phyloP scores from a whole-genome alignment of 53 echinoderm and acorn worm genomes.

The Apostichopus leukothele region DNA sequence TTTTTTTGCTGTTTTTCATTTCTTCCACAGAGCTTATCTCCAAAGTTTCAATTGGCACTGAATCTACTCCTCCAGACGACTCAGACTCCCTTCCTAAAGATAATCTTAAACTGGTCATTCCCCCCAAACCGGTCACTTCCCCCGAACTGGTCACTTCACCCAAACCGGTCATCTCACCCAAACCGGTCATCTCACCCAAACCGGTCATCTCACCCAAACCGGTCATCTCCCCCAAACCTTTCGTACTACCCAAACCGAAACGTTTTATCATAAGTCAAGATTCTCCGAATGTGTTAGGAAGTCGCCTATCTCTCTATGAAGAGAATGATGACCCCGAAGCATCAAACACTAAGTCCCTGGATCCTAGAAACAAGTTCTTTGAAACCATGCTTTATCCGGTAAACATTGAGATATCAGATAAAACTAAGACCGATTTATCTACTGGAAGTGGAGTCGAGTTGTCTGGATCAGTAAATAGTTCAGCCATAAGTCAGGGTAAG shows the following conservation, averaged over 20 bases:
- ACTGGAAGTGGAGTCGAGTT: background rate
- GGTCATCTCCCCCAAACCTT: background rate
- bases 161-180: too few species aligned
- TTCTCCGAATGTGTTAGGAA: background rate
- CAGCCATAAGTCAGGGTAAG: background rate
- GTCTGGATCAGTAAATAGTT: background rate
- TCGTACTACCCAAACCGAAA: constrained; percentile 11
- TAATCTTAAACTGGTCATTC: background rate
- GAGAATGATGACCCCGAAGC: constrained; percentile 1
- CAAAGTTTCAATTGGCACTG: background rate
- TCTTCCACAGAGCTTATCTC: constrained; percentile 14
- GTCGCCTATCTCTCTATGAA: background rate
- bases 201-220: too few species aligned
- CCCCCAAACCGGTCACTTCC: too few species aligned
- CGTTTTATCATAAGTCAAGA: background rate
- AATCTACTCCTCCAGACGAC: background rate
- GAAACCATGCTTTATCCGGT: background rate
- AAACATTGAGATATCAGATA: background rate
- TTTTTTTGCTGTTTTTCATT: background rate
- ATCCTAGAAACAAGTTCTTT: background rate
- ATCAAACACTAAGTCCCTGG: background rate
- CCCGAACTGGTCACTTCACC: too few species aligned
- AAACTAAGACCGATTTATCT: background rate
- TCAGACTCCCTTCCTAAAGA: background rate
- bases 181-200: too few species aligned